Evolutionary conservation across 2,888 invertebrate genomes (phyloP), one percentile per base, ranked within the genome.

Genomic region (Drosophila emarginata): DNA sequence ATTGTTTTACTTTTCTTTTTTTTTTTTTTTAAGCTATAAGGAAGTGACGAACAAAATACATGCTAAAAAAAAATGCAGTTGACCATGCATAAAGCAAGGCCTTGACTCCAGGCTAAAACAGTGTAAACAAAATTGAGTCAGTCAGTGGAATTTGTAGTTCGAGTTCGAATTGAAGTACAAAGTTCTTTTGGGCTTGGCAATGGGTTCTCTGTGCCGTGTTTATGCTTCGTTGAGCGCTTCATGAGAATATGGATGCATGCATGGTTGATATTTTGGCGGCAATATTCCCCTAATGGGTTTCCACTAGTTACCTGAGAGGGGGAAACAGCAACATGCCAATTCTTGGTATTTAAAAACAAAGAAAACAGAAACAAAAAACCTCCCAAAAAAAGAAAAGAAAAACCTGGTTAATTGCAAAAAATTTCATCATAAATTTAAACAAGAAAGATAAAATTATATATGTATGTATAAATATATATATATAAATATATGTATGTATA

Each of bases 181-280:
- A 37, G 37, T 37, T 37, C 14, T 21, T 37, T n/a, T 32, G 60
- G 57, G 67, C 21, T 39, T 61, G 66, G 67, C 65, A 68, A 68
- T 68, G 63, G 75, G 40, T 26, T 45, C 40, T 61, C 64, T 78
- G 72, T 56, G 51, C 61, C 64, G 58, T 66, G 57, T 78, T 80
- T 66, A 80, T 57, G 80, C 77, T 73, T 79, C 70, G 80, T 67
- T 77, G 80, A 76, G 62, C 79, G 77, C 67, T 80, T 79, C 74
- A 65, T 56, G 73, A 69, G 77, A 80, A 81, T 80, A 32, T 62
- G 14, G 12, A 18, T 54, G 60, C 50, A 68, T 56, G 70, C 68
- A 57, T 67, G 45, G 69, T 14, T 69, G 67, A 52, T 62, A 63
- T 15, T 56, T 45, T 45, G 45, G 45, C 11, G 45, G 45, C 21